These are phyloP conservation scores for Spialia ferax DNA, from an alignment of 2,888 invertebrate species.

Conservation along the genomic window DNA sequence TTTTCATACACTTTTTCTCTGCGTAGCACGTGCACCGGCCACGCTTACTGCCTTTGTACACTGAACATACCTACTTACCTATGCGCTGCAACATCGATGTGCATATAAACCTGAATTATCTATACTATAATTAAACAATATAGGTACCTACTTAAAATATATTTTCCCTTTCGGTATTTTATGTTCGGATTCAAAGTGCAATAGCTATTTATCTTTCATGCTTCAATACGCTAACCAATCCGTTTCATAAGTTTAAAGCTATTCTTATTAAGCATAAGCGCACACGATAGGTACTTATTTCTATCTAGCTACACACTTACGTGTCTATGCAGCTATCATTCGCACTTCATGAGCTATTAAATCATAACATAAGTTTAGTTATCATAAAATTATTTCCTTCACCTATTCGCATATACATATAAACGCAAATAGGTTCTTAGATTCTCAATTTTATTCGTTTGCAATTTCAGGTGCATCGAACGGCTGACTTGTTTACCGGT, in stretches of 20 bases:
- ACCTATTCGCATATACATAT: background rate
- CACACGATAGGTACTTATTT: background rate
- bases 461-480: background rate
- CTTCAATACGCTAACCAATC: background rate
- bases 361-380: background rate
- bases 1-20: background rate
- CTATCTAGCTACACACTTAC: background rate
- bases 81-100: too few relatives aligned
- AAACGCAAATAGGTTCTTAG: background rate
- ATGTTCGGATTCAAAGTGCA: background rate
- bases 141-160: background rate
- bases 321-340: background rate
- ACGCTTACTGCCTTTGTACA: too few relatives aligned
- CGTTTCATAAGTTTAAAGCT: background rate
- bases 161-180: background rate
- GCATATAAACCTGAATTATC: too few relatives aligned
- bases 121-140: too few relatives aligned
- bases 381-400: background rate
- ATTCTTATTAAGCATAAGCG: background rate
- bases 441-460: slow-evolving; percentile 7
- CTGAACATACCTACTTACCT: too few relatives aligned
- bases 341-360: too few relatives aligned
- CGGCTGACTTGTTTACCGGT: slow-evolving; percentile 13
- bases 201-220: background rate
- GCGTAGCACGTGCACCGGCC: too few relatives aligned